These are phyloP conservation scores for Paratilapia polleni DNA, from an alignment of 2,113 vertebrate species.

Conservation along the genomic window DNA sequence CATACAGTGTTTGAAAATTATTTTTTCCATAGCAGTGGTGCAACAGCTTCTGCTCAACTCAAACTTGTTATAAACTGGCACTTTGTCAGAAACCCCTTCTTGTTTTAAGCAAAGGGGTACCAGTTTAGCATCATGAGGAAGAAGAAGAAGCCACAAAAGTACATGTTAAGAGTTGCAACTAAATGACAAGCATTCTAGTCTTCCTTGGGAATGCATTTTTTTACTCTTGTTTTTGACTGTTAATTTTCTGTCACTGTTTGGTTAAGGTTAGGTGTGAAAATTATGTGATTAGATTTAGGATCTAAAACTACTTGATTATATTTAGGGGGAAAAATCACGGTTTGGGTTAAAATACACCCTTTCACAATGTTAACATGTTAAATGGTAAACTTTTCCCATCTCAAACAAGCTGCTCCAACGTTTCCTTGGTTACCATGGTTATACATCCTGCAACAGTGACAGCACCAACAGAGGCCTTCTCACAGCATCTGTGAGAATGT, in stretches of 20 bases:
- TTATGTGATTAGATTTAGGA: not conserved
- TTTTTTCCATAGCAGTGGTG: not conserved
- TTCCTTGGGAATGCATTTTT: not conserved
- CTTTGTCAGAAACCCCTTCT: not conserved
- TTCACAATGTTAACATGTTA: not conserved
- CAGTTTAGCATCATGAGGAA: not conserved
- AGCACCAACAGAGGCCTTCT: not conserved
- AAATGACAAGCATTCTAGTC: no score
- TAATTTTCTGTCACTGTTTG: not conserved
- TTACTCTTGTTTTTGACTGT: not conserved
- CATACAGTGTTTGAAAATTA: not conserved
- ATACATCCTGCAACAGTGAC: not conserved
- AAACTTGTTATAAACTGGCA: not conserved
- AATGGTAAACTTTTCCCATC: not conserved
- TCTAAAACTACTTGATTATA: not conserved
- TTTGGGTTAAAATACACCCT: not conserved
- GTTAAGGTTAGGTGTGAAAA: not conserved
- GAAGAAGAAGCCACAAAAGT: not conserved
- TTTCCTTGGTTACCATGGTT: not conserved
- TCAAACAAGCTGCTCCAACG: not conserved
- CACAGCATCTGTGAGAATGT: not conserved
- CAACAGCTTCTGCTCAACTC: no score
- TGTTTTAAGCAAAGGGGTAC: not conserved
- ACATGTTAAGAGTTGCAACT: not conserved
- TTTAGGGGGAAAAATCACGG: not conserved